These are phyloP conservation scores for Hypselothyrea guttata DNA, from an alignment of 2,888 invertebrate genomes.

Conservation along the genomic window DNA sequence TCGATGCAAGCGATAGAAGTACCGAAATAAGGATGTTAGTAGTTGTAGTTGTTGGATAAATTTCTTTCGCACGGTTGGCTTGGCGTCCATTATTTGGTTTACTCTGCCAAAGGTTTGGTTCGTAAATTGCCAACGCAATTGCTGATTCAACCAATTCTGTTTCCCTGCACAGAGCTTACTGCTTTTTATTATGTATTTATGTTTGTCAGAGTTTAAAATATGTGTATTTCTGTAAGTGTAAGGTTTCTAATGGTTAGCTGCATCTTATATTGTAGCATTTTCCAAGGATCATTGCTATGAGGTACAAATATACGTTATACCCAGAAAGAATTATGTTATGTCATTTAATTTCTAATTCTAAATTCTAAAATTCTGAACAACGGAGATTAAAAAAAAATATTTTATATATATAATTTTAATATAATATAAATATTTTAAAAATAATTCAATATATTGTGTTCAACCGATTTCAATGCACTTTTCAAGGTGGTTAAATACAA, in stretches of 20 bases:
- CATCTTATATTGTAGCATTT: slow-evolving; percentile 21
- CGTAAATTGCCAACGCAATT: slow-evolving; percentile 22
- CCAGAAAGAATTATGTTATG: no score
- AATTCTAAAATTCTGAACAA: no score
- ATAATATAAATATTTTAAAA: no score
- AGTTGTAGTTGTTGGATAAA: slow-evolving; percentile 10
- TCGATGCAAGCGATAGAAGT: slow-evolving; percentile 10
- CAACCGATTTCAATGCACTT: no score
- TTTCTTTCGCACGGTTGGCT: slow-evolving; percentile 18
- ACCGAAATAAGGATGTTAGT: not conserved
- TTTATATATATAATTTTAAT: no score
- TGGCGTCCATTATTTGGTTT: slow-evolving; percentile 23
- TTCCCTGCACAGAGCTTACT: not conserved
- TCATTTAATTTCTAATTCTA: no score
- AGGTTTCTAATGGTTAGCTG: slow-evolving; percentile 33
- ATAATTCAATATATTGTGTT: no score
- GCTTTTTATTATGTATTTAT: not conserved
- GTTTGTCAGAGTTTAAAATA: slow-evolving; percentile 18
- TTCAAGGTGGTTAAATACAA: no score
- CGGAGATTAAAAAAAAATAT: no score
- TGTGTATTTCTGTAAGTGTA: slow-evolving; percentile 43
- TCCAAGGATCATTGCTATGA: no score
- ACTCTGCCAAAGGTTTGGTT: slow-evolving; percentile 2
- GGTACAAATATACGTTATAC: no score
- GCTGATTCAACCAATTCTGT: slow-evolving; percentile 11